These are phyloP conservation scores for Xyrauchen texanus DNA, from an alignment of 2,113 vertebrate genomes.

Conservation along the genomic window DNA sequence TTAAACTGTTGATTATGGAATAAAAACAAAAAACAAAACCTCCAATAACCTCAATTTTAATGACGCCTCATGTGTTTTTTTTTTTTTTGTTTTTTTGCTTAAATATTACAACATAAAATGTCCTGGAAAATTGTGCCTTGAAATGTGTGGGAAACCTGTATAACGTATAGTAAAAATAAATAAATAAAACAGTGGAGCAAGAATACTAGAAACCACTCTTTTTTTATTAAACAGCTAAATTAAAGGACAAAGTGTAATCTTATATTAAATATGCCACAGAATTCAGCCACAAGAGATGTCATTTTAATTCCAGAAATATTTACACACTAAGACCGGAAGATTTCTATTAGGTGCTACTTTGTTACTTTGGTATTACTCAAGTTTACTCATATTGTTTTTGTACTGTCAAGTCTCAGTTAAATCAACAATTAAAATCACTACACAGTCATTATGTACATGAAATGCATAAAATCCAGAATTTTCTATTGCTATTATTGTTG, in stretches of 20 bases:
- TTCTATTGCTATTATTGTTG: background rate
- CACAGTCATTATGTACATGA: background rate
- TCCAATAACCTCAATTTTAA: too few relatives aligned
- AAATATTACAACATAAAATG: too few relatives aligned
- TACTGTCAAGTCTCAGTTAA: background rate
- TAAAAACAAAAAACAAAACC: too few relatives aligned
- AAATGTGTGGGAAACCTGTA: background rate
- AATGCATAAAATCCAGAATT: background rate
- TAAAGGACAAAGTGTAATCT: too few relatives aligned
- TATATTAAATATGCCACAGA: constrained; percentile 1
- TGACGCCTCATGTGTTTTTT: too few relatives aligned
- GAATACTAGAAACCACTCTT: background rate
- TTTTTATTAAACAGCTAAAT: background rate
- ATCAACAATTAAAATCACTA: background rate
- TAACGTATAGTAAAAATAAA: background rate
- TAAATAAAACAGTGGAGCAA: background rate
- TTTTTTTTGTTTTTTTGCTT: too few relatives aligned
- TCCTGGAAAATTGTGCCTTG: too few relatives aligned
- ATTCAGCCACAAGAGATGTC: background rate
- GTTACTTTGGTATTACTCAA: background rate
- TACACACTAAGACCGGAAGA: constrained; percentile 3
- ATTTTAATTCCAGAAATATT: background rate
- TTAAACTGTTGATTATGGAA: too few relatives aligned
- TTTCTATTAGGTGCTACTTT: background rate
- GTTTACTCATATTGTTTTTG: background rate